These are phyloP conservation scores for Bergia sp. DNA, from an alignment of 92 coral and sea anemone species.

Conservation along the genomic window DNA sequence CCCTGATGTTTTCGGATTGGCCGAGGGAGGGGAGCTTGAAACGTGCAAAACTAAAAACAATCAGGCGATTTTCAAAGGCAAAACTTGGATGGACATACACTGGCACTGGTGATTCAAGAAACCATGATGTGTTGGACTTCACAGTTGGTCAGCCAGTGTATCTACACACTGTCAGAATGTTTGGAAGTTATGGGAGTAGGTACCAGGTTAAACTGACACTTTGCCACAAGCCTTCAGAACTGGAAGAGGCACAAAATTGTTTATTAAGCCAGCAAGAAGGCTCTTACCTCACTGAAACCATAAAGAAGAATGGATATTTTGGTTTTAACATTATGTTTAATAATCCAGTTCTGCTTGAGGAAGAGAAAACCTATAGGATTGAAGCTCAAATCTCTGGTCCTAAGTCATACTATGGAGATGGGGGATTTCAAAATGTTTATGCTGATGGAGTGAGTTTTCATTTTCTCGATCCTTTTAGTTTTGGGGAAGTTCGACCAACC, in stretches of 20 bases:
- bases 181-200: conserved; percentile 29
- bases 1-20: background rate
- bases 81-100: conserved; percentile 27
- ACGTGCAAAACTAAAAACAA: conserved; percentile 24
- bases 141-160: conserved; percentile 35
- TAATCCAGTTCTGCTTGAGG: conserved; percentile 28
- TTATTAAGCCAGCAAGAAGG: conserved; percentile 30
- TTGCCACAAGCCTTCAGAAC: background rate
- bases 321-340: conserved; percentile 26
- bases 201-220: conserved; percentile 25
- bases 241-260: background rate
- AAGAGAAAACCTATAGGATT: conserved; percentile 24
- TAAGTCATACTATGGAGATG: conserved; percentile 35
- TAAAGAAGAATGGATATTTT: conserved; percentile 42
- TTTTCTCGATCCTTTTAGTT: conserved; percentile 20
- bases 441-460: conserved; percentile 48
- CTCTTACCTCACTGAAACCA: conserved; percentile 21
- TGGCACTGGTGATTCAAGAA: conserved; percentile 4
- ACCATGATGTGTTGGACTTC: conserved; percentile 12
- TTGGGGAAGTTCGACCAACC: conserved; percentile 8
- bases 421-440: conserved; percentile 39
- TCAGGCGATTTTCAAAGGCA: conserved; percentile 35
- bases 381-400: conserved; percentile 30
- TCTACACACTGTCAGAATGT: conserved; percentile 36
- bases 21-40: conserved; percentile 32